phyloP scores from a whole-genome alignment of 2,888 invertebrate species.

The Biston betularia region DNA sequence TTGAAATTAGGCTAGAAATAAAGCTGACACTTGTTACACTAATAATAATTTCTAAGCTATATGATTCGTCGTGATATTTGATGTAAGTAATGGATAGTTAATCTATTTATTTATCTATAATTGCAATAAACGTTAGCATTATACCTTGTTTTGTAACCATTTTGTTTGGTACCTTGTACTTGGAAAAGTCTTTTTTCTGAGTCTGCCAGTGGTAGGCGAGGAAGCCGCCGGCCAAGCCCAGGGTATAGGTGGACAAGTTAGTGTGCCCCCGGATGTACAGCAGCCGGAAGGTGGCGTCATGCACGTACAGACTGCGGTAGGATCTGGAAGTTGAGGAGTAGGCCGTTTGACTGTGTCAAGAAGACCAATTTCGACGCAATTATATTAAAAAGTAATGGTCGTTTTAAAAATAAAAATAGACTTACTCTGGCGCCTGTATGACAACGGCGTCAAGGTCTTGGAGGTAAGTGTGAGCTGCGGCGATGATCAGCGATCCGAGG shows the following conservation, averaged over 20 bases:
- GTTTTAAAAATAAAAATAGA: background rate
- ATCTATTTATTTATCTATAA: too few relatives aligned
- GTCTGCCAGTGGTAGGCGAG: conserved; percentile 67
- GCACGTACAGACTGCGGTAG: conserved; percentile 64
- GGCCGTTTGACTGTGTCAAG: too few relatives aligned
- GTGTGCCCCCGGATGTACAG: conserved; percentile 75
- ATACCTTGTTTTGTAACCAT: background rate
- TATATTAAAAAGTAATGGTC: too few relatives aligned
- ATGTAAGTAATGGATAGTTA: too few relatives aligned
- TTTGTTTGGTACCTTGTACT: conserved; percentile 61
- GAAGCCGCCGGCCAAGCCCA: conserved; percentile 75
- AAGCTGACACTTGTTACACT: too few relatives aligned
- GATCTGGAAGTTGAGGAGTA: conserved; percentile 51
- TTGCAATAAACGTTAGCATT: too few relatives aligned
- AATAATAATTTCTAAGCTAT: too few relatives aligned
- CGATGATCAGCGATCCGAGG: conserved; percentile 54
- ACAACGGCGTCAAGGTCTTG: conserved; percentile 72
- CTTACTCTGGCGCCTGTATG: conserved; percentile 78
- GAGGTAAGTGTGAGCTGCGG: conserved; percentile 70
- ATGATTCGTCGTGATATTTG: too few relatives aligned
- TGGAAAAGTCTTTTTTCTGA: conserved; percentile 55
- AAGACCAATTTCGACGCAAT: too few relatives aligned
- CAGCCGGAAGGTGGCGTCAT: conserved; percentile 67
- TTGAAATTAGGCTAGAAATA: too few relatives aligned
- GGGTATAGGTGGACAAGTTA: conserved; percentile 71